Percentiles rank a stretch among this genome's conserved stretches.
Conservation (phyloP, 2,797 vertebrate genomes). For the Pogoniulus pusillus region DNA sequence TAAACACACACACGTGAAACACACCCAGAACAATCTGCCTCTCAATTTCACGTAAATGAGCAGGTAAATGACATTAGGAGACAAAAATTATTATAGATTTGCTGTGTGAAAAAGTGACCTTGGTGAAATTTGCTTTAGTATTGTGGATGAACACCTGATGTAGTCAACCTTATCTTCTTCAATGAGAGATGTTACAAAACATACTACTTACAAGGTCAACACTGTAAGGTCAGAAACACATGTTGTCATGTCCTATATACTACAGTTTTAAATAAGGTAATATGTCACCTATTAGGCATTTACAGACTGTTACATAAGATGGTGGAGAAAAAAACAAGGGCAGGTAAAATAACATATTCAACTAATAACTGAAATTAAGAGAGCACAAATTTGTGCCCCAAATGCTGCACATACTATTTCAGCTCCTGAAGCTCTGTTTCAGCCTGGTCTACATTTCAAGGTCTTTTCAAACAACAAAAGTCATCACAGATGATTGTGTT, state of each 20-base stretch:
- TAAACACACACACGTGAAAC: not conserved
- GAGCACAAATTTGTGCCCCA: not conserved
- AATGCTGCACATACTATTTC: not conserved
- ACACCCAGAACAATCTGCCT: not conserved
- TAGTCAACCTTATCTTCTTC: constrained; percentile 56
- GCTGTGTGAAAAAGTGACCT: constrained; percentile 56
- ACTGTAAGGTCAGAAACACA: constrained; percentile 37
- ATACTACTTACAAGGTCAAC: constrained; percentile 31
- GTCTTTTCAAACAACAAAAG: not conserved
- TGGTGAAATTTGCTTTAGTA: constrained; percentile 59
- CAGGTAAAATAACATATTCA: not conserved
- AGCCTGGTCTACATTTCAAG: not conserved
- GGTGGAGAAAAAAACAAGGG: not conserved
- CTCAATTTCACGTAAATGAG: constrained; percentile 37
- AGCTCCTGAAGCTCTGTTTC: not conserved
- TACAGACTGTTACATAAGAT: not conserved
- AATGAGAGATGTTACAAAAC: constrained; percentile 50
- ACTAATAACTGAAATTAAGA: not conserved
- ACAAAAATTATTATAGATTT: constrained; percentile 64
- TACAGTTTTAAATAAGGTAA: no score
- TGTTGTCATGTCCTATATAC: not conserved
- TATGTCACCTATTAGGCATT: not conserved
- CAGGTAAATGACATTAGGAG: constrained; percentile 53
- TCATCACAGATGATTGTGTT: not conserved
- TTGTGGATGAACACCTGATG: constrained; percentile 54